Conservation (phyloP, 2,888 invertebrate genomes). For the Lasiommata megera region DNA sequence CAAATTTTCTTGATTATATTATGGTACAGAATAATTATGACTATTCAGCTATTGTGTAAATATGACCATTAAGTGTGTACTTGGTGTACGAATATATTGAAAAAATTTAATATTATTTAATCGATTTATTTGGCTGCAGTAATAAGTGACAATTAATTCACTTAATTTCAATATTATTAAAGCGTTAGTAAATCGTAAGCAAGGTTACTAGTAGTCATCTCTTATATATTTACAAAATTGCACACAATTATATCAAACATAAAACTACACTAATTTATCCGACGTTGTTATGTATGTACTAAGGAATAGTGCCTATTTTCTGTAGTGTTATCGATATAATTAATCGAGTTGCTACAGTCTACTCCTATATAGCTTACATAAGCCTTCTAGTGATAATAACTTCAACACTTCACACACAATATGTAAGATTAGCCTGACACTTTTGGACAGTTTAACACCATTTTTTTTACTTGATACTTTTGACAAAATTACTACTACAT, state of each 20-base stretch:
- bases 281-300: conserved; percentile 7
- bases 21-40: conserved; percentile 26
- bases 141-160: conserved; percentile 8
- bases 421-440: not conserved
- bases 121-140: not conserved
- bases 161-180: conserved; percentile 26
- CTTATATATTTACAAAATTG: conserved; percentile 56
- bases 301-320: conserved; percentile 7
- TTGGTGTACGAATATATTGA: conserved; percentile 12
- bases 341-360: conserved; percentile 14
- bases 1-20: conserved; percentile 44
- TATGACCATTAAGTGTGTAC: conserved; percentile 16
- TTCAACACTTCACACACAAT: conserved; percentile 33
- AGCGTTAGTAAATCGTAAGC: conserved; percentile 40
- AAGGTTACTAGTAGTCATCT: conserved; percentile 35
- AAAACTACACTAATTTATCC: conserved; percentile 39
- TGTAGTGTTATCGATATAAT: conserved; percentile 12
- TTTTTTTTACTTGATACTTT: not conserved
- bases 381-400: conserved; percentile 35
- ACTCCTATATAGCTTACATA: conserved; percentile 9
- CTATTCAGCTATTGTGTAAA: conserved; percentile 30
- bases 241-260: conserved; percentile 51
- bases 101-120: conserved; percentile 3
- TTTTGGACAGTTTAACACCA: not conserved
- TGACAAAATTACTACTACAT: not conserved